Conservation (phyloP, 2,797 vertebrate species). For the Aphelocoma californica region DNA sequence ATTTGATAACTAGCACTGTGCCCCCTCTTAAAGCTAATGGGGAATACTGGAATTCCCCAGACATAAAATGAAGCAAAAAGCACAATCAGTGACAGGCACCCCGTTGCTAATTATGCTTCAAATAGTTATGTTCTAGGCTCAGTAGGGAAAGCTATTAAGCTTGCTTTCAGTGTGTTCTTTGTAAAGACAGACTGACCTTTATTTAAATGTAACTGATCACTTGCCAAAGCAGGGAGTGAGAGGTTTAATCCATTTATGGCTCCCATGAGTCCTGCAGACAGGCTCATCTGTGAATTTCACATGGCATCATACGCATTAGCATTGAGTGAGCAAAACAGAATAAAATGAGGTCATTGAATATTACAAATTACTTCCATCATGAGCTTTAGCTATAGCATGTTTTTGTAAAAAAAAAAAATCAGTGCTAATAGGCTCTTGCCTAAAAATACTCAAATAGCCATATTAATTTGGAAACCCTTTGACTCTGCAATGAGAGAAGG, state of each 20-base stretch:
- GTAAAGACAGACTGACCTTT: constrained; percentile 72
- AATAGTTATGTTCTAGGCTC: constrained; percentile 69
- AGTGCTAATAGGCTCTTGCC: neutral
- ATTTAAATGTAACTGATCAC: constrained; percentile 66
- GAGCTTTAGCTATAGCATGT: constrained; percentile 8
- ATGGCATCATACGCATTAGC: constrained; percentile 40
- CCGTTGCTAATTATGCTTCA: constrained; percentile 74
- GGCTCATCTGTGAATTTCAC: constrained; percentile 42
- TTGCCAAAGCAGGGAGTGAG: constrained; percentile 66
- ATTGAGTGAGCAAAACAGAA: constrained; percentile 45
- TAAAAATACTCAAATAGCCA: constrained; percentile 21
- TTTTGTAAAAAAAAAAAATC: constrained; percentile 17
- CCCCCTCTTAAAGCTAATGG: constrained; percentile 66
- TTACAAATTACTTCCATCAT: constrained; percentile 51
- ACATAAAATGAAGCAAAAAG: constrained; percentile 61
- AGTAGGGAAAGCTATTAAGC: constrained; percentile 64
- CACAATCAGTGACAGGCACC: constrained; percentile 59
- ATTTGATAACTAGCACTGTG: constrained; percentile 69
- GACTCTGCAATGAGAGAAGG: constrained; percentile 4
- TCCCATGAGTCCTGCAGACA: constrained; percentile 50
- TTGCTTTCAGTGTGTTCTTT: constrained; percentile 67
- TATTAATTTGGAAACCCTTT: constrained; percentile 29
- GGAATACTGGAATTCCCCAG: constrained; percentile 63
- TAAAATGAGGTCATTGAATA: constrained; percentile 51
- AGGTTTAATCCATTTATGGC: constrained; percentile 63